Conservation (phyloP, 2,888 invertebrate genomes). For the Pecten maximus region DNA sequence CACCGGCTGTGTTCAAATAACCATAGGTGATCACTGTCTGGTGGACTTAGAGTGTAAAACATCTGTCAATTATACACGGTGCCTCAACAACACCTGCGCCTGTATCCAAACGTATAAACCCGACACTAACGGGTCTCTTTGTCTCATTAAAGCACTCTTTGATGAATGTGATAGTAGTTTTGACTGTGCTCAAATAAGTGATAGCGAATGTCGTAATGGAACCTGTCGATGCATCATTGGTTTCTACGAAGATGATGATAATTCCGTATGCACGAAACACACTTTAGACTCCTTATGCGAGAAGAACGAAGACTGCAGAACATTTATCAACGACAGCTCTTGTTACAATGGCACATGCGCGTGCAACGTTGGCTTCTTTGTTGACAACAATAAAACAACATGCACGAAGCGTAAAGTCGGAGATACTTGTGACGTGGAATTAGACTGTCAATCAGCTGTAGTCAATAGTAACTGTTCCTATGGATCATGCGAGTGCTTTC, state of each 20-base stretch:
- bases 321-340: neutral
- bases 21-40: neutral
- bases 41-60: neutral
- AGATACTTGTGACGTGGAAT: neutral
- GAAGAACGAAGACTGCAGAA: neutral
- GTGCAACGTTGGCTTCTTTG: neutral
- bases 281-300: neutral
- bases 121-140: neutral
- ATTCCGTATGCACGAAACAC: neutral
- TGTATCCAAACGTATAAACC: neutral
- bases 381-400: neutral
- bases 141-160: neutral
- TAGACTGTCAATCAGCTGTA: neutral
- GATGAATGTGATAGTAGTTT: neutral
- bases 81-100: neutral
- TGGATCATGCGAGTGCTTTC: neutral
- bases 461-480: neutral
- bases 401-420: constrained; percentile 1
- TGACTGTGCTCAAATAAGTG: neutral
- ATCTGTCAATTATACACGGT: neutral
- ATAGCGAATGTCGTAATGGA: neutral
- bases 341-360: neutral
- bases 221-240: neutral
- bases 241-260: neutral
- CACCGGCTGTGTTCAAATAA: neutral